These are phyloP conservation scores for Aphelenchoides fujianensis DNA, from an alignment of 1,140 invertebrate genomes.

Conservation along the genomic window DNA sequence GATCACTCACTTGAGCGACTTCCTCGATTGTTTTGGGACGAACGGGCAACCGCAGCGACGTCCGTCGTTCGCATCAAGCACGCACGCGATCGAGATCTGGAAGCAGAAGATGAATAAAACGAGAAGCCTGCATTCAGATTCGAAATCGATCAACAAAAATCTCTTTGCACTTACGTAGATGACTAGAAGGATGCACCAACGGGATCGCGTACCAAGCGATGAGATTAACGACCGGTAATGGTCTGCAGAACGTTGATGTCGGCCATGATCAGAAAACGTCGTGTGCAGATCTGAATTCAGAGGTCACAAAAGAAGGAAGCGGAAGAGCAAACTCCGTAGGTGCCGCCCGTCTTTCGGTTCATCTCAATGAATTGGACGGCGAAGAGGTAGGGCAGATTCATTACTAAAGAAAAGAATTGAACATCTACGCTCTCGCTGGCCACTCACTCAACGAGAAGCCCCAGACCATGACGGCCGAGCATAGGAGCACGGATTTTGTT, in stretches of 20 bases:
- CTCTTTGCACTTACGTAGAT: slow-evolving; percentile 53
- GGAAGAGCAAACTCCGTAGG: slow-evolving; percentile 35
- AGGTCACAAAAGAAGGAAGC: slow-evolving; percentile 6
- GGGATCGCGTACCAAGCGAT: slow-evolving; percentile 52
- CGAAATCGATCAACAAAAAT: too few species aligned
- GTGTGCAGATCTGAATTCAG: slow-evolving; percentile 48
- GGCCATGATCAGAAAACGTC: slow-evolving; percentile 32
- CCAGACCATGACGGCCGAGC: slow-evolving; percentile 49
- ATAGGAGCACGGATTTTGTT: slow-evolving; percentile 40
- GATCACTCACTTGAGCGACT: slow-evolving; percentile 1
- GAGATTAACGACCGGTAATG: slow-evolving; percentile 51
- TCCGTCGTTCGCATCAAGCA: slow-evolving; percentile 43
- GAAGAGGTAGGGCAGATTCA: slow-evolving; percentile 57
- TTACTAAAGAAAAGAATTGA: too few species aligned
- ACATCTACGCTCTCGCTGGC: too few species aligned
- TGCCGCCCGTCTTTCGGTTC: slow-evolving; percentile 34
- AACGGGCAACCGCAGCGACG: slow-evolving; percentile 31
- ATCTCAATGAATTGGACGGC: slow-evolving; percentile 53
- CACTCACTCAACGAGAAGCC: slow-evolving; percentile 29
- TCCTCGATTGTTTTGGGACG: slow-evolving; percentile 3
- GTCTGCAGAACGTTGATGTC: slow-evolving; percentile 51
- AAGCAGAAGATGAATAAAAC: too few species aligned
- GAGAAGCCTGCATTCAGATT: too few species aligned
- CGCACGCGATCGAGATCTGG: slow-evolving; percentile 53
- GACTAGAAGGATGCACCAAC: slow-evolving; percentile 40